phyloP scores from a whole-genome alignment of 2,888 invertebrate species.

The Papilio protenor region DNA sequence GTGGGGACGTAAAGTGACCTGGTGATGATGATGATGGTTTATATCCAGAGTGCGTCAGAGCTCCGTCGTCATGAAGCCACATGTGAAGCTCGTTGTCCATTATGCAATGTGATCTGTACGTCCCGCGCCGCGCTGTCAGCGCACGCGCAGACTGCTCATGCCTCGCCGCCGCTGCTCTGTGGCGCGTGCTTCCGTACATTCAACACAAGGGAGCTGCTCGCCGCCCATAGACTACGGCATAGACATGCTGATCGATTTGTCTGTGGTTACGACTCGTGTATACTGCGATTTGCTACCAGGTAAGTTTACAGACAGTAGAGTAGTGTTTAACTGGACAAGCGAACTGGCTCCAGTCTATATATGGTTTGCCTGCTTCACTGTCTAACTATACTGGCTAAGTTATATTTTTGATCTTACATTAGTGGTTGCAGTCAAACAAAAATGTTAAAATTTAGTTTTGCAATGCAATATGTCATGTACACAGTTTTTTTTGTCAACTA shows the following conservation, averaged over 20 bases:
- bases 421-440: too few relatives aligned
- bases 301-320: not conserved
- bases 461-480: too few relatives aligned
- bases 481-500: too few relatives aligned
- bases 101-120: conserved; percentile 44
- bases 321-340: too few relatives aligned
- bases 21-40: too few relatives aligned
- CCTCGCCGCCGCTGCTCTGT: conserved; percentile 57
- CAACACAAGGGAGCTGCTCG: conserved; percentile 54
- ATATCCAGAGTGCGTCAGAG: conserved; percentile 51
- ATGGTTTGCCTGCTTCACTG: too few relatives aligned
- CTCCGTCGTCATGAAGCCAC: conserved; percentile 56
- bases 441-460: too few relatives aligned
- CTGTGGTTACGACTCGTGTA: conserved; percentile 76
- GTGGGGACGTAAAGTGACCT: too few relatives aligned
- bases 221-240: conserved; percentile 69
- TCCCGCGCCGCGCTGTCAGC: conserved; percentile 54
- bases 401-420: too few relatives aligned
- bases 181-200: conserved; percentile 59
- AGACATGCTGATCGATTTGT: conserved; percentile 70
- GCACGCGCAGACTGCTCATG: conserved; percentile 43
- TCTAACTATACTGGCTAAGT: too few relatives aligned
- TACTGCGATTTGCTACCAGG: conserved; percentile 72
- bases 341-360: too few relatives aligned
- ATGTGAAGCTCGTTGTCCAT: conserved; percentile 50